A percentile compares a stretch with the other conserved stretches of the same genome.
phyloP scores from a whole-genome alignment of 2,113 vertebrate species.

The Pantherophis guttatus region DNA sequence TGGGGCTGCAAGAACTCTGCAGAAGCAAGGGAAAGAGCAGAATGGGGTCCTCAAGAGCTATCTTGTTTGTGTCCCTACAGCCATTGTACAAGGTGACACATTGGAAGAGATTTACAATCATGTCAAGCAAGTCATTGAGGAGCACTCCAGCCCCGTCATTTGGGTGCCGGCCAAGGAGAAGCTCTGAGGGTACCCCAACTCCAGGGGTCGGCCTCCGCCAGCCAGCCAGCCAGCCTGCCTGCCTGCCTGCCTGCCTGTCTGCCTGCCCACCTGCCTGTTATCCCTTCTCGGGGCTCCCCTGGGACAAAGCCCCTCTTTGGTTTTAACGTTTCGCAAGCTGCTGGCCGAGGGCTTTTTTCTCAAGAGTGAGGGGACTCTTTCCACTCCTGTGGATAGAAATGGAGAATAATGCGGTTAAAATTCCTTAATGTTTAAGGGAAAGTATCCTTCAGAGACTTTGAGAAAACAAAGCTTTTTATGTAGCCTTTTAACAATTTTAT shows the following conservation, averaged over 20 bases:
- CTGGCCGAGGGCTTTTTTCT: constrained; percentile 69
- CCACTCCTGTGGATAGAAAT: constrained; percentile 79
- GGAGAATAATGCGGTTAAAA: constrained; percentile 80
- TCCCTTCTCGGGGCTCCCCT: neutral
- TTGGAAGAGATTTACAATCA: constrained; percentile 98
- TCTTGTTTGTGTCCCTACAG: constrained; percentile 67
- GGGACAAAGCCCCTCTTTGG: neutral
- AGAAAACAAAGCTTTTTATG: constrained; percentile 87
- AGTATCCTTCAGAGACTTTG: constrained; percentile 82
- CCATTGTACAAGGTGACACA: constrained; percentile 93
- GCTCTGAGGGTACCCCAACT: constrained; percentile 72
- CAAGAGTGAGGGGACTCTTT: constrained; percentile 74
- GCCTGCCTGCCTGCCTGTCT: neutral
- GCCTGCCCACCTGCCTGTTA: neutral
- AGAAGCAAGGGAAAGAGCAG: neutral
- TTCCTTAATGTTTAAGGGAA: constrained; percentile 99
- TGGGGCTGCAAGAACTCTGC: neutral
- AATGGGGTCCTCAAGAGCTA: too few relatives aligned
- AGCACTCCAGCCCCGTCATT: constrained; percentile 92
- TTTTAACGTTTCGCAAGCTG: constrained; percentile 17
- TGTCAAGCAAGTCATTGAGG: constrained; percentile 96
- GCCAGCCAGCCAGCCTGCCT: neutral
- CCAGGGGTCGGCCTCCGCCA: constrained; percentile 19
- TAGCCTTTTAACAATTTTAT: constrained; percentile 77
- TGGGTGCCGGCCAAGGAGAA: constrained; percentile 98